Evolutionary conservation across 1,140 invertebrate genomes (phyloP).

Genomic region (Ladona fulva): DNA sequence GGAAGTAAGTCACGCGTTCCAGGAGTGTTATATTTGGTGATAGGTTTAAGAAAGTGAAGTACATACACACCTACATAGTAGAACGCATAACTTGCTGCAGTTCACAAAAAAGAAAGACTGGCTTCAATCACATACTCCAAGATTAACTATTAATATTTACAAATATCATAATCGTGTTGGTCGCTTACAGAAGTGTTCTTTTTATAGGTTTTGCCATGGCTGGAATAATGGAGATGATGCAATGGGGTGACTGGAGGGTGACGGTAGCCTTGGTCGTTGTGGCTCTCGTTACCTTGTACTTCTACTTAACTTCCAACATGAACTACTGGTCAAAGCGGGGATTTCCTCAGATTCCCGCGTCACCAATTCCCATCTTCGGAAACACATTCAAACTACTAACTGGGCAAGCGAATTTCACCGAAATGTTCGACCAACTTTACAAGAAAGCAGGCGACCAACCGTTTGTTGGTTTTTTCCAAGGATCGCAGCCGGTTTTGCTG

Average conservation of each 20-base stretch:
- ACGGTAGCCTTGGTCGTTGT: not conserved
- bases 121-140: too few species aligned
- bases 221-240: too few species aligned
- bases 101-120: too few species aligned
- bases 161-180: too few species aligned
- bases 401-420: not conserved
- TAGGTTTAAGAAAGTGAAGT: too few species aligned
- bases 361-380: not conserved
- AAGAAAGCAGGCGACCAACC: slow-evolving; percentile 32
- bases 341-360: not conserved
- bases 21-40: too few species aligned
- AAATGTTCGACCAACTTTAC: not conserved
- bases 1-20: too few species aligned
- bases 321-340: not conserved
- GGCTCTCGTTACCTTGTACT: not conserved
- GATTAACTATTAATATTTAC: too few species aligned
- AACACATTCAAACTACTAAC: not conserved
- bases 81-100: too few species aligned
- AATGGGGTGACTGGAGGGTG: not conserved
- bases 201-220: too few species aligned
- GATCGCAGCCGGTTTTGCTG: slow-evolving; percentile 32
- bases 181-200: too few species aligned
- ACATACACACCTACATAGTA: too few species aligned
- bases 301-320: not conserved
- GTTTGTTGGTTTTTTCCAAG: slow-evolving; percentile 36